phyloP scores from a whole-genome alignment of 2,888 invertebrate genomes.

The Chironomus riparius region DNA sequence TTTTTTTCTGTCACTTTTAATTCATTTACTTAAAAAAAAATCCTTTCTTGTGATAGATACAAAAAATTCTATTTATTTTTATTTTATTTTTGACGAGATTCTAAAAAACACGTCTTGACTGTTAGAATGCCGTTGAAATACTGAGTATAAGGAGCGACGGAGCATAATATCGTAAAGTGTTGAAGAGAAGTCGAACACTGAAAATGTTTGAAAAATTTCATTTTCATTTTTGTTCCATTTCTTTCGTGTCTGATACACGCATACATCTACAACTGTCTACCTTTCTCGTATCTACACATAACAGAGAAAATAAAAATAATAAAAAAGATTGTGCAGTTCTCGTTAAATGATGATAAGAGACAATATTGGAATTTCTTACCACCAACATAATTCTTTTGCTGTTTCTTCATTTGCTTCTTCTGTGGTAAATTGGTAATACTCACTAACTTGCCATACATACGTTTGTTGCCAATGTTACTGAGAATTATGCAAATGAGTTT shows the following conservation, averaged over 20 bases:
- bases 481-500: slow-evolving; percentile 6
- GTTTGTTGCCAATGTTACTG: background rate
- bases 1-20: background rate
- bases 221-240: slow-evolving; percentile 7
- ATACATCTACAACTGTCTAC: background rate
- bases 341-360: background rate
- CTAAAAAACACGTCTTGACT: slow-evolving; percentile 12
- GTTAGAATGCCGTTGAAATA: background rate
- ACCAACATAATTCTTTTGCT: background rate
- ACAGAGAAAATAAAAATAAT: background rate
- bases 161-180: background rate
- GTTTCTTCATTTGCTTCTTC: background rate
- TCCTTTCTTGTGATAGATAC: background rate
- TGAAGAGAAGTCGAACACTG: background rate
- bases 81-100: background rate
- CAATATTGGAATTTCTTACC: slow-evolving; percentile 10
- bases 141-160: background rate
- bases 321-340: background rate
- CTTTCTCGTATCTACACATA: background rate
- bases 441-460: background rate
- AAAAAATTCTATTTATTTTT: background rate
- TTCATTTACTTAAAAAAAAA: background rate
- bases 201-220: background rate
- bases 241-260: background rate
- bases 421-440: background rate